A percentile compares a stretch with the other conserved stretches of the same genome.
These are phyloP conservation scores for Setophaga petechia DNA, from an alignment of 2,113 vertebrate species.

Conservation along the genomic window DNA sequence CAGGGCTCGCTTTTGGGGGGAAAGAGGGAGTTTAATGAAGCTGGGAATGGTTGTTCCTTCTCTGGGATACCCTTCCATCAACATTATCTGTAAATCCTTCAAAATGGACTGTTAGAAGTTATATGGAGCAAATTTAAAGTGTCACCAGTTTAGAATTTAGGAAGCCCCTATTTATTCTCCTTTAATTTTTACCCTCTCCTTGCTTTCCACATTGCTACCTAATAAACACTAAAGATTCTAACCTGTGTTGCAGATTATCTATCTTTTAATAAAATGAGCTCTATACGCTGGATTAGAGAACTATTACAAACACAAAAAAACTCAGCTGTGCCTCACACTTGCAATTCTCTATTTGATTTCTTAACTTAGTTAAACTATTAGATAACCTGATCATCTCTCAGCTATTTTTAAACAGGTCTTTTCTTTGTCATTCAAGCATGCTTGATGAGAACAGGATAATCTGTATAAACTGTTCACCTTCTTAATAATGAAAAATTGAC, in stretches of 20 bases:
- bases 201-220: not conserved
- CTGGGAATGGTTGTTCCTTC: not conserved
- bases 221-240: not conserved
- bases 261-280: not conserved
- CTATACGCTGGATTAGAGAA: not conserved
- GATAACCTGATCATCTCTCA: not conserved
- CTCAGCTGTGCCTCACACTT: not conserved
- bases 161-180: not conserved
- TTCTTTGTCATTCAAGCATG: not conserved
- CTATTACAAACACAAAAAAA: not conserved
- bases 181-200: not conserved
- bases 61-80: not conserved
- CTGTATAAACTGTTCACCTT: not conserved
- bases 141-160: not conserved
- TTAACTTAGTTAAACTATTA: not conserved
- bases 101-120: not conserved
- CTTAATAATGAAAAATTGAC: not conserved
- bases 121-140: not conserved
- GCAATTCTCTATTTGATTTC: not conserved
- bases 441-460: not conserved
- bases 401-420: constrained; percentile 4
- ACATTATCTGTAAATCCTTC: not conserved
- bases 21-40: not conserved
- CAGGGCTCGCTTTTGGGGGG: not conserved
- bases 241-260: not conserved